phyloP scores from a whole-genome alignment of 1,140 invertebrate species.

The Drosophila pseudoananassae region DNA sequence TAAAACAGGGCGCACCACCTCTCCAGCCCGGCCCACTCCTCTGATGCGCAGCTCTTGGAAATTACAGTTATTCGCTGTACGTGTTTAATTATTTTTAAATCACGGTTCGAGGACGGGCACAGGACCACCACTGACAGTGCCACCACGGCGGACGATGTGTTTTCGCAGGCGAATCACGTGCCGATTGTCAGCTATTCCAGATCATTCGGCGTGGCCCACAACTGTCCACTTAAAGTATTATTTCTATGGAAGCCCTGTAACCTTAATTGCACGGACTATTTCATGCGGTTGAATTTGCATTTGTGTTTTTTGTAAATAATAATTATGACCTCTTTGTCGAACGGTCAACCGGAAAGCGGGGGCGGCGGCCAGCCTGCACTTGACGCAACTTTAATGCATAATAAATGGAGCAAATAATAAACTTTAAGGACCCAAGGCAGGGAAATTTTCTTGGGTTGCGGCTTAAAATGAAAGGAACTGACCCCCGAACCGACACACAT shows the following conservation, averaged over 20 bases:
- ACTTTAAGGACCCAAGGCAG: constrained; percentile 48
- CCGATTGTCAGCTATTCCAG: constrained; percentile 73
- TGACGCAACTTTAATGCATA: constrained; percentile 71
- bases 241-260: constrained; percentile 53
- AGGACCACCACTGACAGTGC: neutral
- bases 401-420: constrained; percentile 77
- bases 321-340: constrained; percentile 44
- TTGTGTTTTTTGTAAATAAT: constrained; percentile 47
- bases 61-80: constrained; percentile 81
- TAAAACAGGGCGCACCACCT: constrained; percentile 53
- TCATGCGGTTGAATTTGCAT: constrained; percentile 30
- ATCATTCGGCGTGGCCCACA: constrained; percentile 49
- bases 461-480: constrained; percentile 31
- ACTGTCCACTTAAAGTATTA: constrained; percentile 80
- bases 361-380: constrained; percentile 20
- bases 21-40: constrained; percentile 1
- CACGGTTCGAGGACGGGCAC: constrained; percentile 41
- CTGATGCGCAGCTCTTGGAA: constrained; percentile 51
- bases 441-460: constrained; percentile 44
- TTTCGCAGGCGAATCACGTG: constrained; percentile 73
- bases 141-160: constrained; percentile 9
- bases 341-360: constrained; percentile 2
- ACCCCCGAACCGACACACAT: neutral
- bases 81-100: constrained; percentile 83
- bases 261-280: constrained; percentile 69